phyloP scores from a whole-genome alignment of 2,888 invertebrate species.

The Conchocele bisecta region DNA sequence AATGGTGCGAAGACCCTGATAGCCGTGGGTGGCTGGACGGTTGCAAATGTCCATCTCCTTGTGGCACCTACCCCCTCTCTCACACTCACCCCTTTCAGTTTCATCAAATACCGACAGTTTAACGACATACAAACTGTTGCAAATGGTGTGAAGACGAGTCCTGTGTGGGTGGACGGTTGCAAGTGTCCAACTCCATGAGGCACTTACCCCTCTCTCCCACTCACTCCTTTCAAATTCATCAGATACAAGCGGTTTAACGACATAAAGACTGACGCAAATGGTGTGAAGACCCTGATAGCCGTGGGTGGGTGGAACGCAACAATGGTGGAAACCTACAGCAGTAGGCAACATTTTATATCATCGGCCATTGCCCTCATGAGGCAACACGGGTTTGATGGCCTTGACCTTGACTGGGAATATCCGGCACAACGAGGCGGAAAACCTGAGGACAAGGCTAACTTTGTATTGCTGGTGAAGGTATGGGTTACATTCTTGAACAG shows the following conservation, averaged over 20 bases:
- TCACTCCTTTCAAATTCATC: not conserved
- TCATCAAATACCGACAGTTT: too few species aligned
- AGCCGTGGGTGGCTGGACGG: too few species aligned
- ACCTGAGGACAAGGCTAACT: conserved; percentile 69
- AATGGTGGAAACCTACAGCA: conserved; percentile 59
- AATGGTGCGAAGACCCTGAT: too few species aligned
- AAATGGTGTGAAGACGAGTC: too few species aligned
- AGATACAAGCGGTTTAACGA: conserved; percentile 70
- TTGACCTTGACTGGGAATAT: conserved; percentile 80
- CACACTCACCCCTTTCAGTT: too few species aligned
- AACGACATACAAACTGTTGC: too few species aligned
- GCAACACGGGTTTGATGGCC: conserved; percentile 73
- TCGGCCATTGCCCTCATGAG: conserved; percentile 66
- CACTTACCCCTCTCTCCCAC: conserved; percentile 14
- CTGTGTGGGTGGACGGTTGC: not conserved
- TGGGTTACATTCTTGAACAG: too few species aligned
- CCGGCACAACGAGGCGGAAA: conserved; percentile 74
- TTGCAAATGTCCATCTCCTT: too few species aligned
- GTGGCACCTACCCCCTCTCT: too few species aligned
- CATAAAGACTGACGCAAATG: conserved; percentile 69
- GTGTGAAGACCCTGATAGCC: conserved; percentile 73
- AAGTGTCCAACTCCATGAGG: not conserved
- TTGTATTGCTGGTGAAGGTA: conserved; percentile 69
- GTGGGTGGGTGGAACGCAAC: conserved; percentile 78
- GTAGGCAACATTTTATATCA: conserved; percentile 64